Conservation (phyloP, 2,113 vertebrate genomes). For the Mesoclemmys tuberculata region DNA sequence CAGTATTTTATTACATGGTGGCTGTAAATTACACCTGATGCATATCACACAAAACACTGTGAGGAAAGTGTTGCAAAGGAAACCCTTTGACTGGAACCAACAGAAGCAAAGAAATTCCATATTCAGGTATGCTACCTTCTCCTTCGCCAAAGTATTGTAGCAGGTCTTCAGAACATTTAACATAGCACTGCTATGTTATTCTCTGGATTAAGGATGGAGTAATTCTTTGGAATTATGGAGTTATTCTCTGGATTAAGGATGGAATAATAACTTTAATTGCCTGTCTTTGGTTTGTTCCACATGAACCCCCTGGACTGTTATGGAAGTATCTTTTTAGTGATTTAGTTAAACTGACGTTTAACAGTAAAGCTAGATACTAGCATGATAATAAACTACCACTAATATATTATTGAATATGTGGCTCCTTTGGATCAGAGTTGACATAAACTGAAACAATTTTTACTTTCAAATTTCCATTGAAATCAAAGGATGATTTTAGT, state of each 20-base stretch:
- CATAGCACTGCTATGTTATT: neutral
- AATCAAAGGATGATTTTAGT: rapidly evolving
- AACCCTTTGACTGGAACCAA: neutral
- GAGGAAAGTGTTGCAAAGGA: neutral
- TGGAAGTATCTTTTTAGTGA: slow-evolving; percentile 16
- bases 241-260: neutral
- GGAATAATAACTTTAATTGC: neutral
- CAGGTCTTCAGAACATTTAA: neutral
- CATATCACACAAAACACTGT: neutral
- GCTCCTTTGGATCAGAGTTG: slow-evolving; percentile 17
- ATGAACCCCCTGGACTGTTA: neutral
- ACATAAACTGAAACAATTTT: neutral
- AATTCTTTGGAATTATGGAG: too few species aligned
- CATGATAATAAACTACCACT: slow-evolving; percentile 31
- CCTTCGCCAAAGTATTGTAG: neutral
- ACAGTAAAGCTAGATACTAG: slow-evolving; percentile 41
- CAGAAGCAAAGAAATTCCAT: neutral
- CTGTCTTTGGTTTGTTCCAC: neutral
- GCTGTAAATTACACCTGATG: neutral
- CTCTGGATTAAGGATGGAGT: neutral
- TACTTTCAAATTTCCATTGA: rapidly evolving
- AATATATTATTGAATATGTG: slow-evolving; percentile 1
- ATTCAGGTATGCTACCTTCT: neutral
- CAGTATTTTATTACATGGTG: neutral
- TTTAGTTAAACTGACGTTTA: slow-evolving; percentile 41